Evolutionary conservation across 2,797 vertebrate species (phyloP).

Genomic region (Gallinago stenura): DNA sequence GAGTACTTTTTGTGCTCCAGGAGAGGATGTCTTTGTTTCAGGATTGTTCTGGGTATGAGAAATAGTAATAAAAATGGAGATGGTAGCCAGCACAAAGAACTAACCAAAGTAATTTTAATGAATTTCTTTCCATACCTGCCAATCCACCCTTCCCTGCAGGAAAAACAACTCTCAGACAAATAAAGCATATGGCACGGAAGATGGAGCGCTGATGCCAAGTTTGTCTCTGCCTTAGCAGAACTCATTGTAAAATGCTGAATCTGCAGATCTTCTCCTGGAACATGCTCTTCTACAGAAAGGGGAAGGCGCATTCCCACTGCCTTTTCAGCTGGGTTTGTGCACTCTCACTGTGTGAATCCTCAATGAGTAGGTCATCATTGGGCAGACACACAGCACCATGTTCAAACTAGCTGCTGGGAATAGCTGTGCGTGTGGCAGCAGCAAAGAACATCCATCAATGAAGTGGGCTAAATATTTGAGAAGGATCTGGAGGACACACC

Average conservation of each 20-base stretch:
- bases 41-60: conserved; percentile 11
- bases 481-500: not conserved
- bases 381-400: not conserved
- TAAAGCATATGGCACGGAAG: conserved; percentile 40
- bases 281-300: not conserved
- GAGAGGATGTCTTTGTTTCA: conserved; percentile 6
- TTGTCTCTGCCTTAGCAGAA: conserved; percentile 38
- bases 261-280: conserved; percentile 14
- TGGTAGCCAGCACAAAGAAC: conserved; percentile 16
- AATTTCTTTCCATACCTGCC: conserved; percentile 51
- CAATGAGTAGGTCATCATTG: not conserved
- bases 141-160: conserved; percentile 56
- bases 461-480: not conserved
- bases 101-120: conserved; percentile 14
- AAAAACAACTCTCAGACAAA: conserved; percentile 6
- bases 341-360: not conserved
- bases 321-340: not conserved
- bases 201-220: not conserved
- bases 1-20: not conserved
- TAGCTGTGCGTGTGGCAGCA: not conserved
- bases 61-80: conserved; percentile 12
- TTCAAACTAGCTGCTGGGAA: not conserved
- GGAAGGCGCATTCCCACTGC: not conserved
- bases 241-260: conserved; percentile 31
- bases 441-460: not conserved